These are phyloP conservation scores for Lysandra coridon DNA, from an alignment of 2,888 invertebrate genomes.

Conservation along the genomic window DNA sequence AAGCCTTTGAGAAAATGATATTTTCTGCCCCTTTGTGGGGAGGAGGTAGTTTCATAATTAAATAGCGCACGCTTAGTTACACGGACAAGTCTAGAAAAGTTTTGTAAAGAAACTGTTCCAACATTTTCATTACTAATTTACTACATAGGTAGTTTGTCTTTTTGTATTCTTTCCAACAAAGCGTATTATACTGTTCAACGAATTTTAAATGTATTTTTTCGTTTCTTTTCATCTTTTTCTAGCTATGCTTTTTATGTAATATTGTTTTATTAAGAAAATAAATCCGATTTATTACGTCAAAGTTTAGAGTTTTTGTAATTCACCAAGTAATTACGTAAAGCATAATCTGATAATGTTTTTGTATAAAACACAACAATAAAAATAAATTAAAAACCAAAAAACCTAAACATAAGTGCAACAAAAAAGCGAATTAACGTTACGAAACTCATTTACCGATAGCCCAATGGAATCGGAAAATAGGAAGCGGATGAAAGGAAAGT, in stretches of 20 bases:
- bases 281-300: too few species aligned
- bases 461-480: conserved; percentile 64
- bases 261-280: too few species aligned
- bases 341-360: background rate
- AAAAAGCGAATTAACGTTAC: conserved; percentile 66
- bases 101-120: conserved; percentile 49
- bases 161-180: conserved; percentile 44
- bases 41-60: conserved; percentile 61
- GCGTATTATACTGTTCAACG: conserved; percentile 44
- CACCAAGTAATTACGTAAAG: too few species aligned
- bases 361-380: background rate
- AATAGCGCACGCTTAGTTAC: conserved; percentile 70
- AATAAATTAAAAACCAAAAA: conserved; percentile 34
- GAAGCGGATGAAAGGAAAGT: conserved; percentile 62
- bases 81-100: conserved; percentile 51
- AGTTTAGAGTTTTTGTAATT: too few species aligned
- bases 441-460: conserved; percentile 76
- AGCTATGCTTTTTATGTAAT: too few species aligned
- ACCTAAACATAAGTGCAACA: conserved; percentile 55
- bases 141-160: conserved; percentile 44
- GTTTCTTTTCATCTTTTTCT: too few species aligned
- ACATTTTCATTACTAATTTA: conserved; percentile 51
- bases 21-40: conserved; percentile 48
- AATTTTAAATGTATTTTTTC: too few species aligned
- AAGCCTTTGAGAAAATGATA: conserved; percentile 53